These are phyloP conservation scores for Heliornis fulica DNA, from an alignment of 2,113 vertebrate genomes.

Conservation along the genomic window DNA sequence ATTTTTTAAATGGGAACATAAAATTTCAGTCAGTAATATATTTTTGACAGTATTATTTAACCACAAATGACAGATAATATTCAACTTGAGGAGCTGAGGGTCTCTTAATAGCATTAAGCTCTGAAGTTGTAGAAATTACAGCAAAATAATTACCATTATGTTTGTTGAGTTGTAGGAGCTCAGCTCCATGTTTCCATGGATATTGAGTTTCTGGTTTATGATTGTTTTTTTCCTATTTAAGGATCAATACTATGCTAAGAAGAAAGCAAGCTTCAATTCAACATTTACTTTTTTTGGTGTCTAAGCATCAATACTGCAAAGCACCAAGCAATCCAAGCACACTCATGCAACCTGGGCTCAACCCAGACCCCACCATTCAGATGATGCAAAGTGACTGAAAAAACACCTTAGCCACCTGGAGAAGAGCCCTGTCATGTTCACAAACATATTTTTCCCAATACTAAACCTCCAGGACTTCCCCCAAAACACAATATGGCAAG, in stretches of 20 bases:
- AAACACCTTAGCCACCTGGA: background rate
- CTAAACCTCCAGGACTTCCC: background rate
- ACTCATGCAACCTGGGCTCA: background rate
- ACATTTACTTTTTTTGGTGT: background rate
- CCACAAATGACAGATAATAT: constrained; percentile 1
- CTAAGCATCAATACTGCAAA: background rate
- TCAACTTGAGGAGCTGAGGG: background rate
- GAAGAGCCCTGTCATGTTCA: background rate
- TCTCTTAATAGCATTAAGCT: background rate
- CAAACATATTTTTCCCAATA: background rate
- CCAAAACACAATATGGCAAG: background rate
- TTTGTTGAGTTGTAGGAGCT: constrained; percentile 15
- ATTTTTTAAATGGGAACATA: background rate
- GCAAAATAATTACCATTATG: constrained; percentile 18
- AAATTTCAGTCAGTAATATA: background rate
- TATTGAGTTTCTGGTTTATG: constrained; percentile 11
- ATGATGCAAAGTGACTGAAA: background rate
- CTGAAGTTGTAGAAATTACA: constrained; percentile 20
- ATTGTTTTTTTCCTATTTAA: constrained; percentile 48
- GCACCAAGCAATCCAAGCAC: background rate
- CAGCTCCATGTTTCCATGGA: constrained; percentile 60
- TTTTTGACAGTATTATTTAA: background rate
- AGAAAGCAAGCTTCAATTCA: background rate
- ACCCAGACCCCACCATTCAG: background rate
- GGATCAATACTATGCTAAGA: constrained; percentile 1